A percentile compares a stretch with the other conserved stretches of the same genome.
phyloP scores from a whole-genome alignment of 1,140 invertebrate species.

The Drosophila kepulauana region DNA sequence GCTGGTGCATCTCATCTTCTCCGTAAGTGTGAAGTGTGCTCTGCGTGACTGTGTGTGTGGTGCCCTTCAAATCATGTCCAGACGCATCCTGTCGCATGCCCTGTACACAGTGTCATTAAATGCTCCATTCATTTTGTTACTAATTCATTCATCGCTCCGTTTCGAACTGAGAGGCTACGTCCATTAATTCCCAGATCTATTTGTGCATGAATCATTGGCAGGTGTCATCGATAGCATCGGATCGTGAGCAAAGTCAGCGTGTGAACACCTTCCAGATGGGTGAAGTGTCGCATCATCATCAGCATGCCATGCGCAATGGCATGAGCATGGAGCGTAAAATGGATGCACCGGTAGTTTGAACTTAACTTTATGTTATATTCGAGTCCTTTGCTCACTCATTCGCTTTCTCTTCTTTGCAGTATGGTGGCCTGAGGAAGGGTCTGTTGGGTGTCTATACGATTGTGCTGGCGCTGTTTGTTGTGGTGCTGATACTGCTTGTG shows the following conservation, averaged over 20 bases:
- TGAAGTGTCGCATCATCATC: constrained; percentile 87
- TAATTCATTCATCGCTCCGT: constrained; percentile 65
- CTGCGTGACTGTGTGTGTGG: not conserved
- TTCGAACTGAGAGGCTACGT: constrained; percentile 49
- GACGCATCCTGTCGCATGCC: constrained; percentile 56
- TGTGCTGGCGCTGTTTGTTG: constrained; percentile 88
- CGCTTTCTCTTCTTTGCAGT: constrained; percentile 86
- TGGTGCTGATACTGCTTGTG: constrained; percentile 89
- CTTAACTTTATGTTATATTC: not conserved
- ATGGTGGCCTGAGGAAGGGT: constrained; percentile 90
- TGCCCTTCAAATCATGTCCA: constrained; percentile 51
- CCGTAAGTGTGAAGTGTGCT: constrained; percentile 87
- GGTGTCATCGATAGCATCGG: constrained; percentile 90
- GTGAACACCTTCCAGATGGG: constrained; percentile 94
- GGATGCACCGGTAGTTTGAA: constrained; percentile 90
- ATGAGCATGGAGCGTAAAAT: constrained; percentile 88
- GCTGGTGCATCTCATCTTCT: constrained; percentile 94
- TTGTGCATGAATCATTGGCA: constrained; percentile 85
- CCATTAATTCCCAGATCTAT: constrained; percentile 71
- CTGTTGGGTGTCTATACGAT: constrained; percentile 91
- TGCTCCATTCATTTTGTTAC: constrained; percentile 66
- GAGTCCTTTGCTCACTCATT: not conserved
- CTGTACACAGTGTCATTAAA: constrained; percentile 71
- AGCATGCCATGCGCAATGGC: constrained; percentile 87
- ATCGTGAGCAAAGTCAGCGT: constrained; percentile 89